Conservation (phyloP, 1,140 invertebrate genomes). For the Papilio aristodemus region DNA sequence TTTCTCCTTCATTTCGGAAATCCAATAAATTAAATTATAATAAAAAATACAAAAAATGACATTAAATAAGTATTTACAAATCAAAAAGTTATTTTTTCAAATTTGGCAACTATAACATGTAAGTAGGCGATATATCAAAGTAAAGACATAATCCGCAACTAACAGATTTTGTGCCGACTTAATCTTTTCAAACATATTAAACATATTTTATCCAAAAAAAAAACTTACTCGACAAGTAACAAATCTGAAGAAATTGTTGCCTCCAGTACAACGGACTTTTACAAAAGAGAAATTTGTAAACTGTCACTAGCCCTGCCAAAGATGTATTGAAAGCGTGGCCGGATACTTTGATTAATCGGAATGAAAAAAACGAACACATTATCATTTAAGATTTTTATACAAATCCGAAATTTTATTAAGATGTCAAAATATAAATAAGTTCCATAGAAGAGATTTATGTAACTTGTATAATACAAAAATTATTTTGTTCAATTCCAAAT, state of each 20-base stretch:
- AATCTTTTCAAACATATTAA: background rate
- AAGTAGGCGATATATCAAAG: background rate
- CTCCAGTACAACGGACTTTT: background rate
- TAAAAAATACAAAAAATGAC: background rate
- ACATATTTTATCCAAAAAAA: background rate
- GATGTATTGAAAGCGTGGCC: constrained; percentile 2
- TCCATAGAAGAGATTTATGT: background rate
- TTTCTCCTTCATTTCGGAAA: background rate
- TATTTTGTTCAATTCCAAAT: too few relatives aligned
- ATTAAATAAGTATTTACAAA: background rate
- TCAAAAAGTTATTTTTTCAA: too few relatives aligned
- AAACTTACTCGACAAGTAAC: background rate
- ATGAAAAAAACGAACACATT: background rate
- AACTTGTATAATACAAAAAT: too few relatives aligned
- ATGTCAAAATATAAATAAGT: background rate
- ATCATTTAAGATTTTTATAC: background rate
- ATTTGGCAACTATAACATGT: background rate
- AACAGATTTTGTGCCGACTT: background rate
- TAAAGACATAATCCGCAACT: background rate
- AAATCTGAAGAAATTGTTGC: constrained; percentile 18
- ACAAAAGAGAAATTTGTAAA: constrained; percentile 24
- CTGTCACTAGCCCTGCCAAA: constrained; percentile 19
- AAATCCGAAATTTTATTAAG: background rate
- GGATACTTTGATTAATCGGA: constrained; percentile 17
- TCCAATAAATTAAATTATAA: background rate